These are phyloP conservation scores for Laupala kohalensis DNA, from an alignment of 1,140 invertebrate genomes.

Conservation along the genomic window DNA sequence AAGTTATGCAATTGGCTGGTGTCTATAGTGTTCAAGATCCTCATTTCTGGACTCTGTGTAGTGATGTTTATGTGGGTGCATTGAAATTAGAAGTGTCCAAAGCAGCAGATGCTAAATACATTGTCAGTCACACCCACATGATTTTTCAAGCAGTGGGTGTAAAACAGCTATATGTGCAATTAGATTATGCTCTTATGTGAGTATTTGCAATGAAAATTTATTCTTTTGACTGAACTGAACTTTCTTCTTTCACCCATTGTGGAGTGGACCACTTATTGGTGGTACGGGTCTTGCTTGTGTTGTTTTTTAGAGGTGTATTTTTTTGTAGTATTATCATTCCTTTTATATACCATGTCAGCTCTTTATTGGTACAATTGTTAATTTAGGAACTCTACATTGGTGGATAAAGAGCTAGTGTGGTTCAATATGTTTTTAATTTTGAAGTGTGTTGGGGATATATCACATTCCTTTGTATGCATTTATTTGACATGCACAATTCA, in stretches of 20 bases:
- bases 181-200: constrained; percentile 78
- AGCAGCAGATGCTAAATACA: constrained; percentile 80
- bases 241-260: background rate
- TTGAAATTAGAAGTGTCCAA: constrained; percentile 85
- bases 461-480: background rate
- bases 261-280: constrained; percentile 9
- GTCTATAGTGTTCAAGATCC: constrained; percentile 88
- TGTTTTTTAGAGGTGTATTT: background rate
- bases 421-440: background rate
- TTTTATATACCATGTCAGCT: background rate
- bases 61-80: constrained; percentile 81
- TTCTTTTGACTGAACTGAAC: background rate
- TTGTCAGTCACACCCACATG: constrained; percentile 81
- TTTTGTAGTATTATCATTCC: background rate
- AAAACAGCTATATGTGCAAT: constrained; percentile 77
- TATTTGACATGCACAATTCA: background rate
- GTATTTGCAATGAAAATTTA: constrained; percentile 16
- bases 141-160: constrained; percentile 86
- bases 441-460: background rate
- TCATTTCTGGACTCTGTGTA: constrained; percentile 94
- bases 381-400: background rate
- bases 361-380: background rate
- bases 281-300: constrained; percentile 1
- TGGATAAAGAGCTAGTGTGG: background rate
- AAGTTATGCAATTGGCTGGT: constrained; percentile 77